Percentiles rank a stretch among this genome's conserved stretches.
Conservation (phyloP, 2,888 invertebrate genomes). For the Sarcophaga variegata region DNA sequence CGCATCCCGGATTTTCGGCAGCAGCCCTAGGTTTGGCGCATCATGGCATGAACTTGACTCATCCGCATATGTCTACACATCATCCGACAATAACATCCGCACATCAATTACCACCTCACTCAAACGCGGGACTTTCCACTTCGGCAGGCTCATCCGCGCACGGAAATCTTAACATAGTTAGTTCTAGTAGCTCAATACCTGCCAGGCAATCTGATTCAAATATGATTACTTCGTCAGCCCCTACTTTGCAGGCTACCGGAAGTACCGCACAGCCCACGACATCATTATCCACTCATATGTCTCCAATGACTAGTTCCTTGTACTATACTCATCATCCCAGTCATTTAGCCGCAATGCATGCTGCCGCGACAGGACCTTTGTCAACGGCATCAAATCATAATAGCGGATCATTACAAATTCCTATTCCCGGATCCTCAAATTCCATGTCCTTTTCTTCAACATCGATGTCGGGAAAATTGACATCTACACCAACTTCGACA, state of each 20-base stretch:
- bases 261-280: slow-evolving; percentile 74
- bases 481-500: slow-evolving; percentile 74
- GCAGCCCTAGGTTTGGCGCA: slow-evolving; percentile 79
- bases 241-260: slow-evolving; percentile 73
- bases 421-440: slow-evolving; percentile 63
- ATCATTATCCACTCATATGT: slow-evolving; percentile 78
- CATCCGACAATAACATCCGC: slow-evolving; percentile 76
- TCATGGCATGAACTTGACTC: slow-evolving; percentile 79
- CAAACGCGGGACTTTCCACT: slow-evolving; percentile 66
- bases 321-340: slow-evolving; percentile 78
- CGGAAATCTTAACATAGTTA: slow-evolving; percentile 74
- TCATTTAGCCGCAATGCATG: slow-evolving; percentile 78
- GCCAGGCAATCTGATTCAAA: slow-evolving; percentile 71
- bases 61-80: slow-evolving; percentile 80
- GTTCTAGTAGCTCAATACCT: slow-evolving; percentile 69
- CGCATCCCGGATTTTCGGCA: slow-evolving; percentile 79
- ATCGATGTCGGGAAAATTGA: slow-evolving; percentile 74
- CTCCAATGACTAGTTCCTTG: slow-evolving; percentile 78
- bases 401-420: slow-evolving; percentile 68
- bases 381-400: slow-evolving; percentile 75
- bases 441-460: slow-evolving; percentile 49
- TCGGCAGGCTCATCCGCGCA: slow-evolving; percentile 76
- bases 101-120: slow-evolving; percentile 79
- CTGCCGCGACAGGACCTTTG: slow-evolving; percentile 75
- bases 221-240: slow-evolving; percentile 73